Evolutionary conservation across 2,888 invertebrate genomes (phyloP).

Genomic region (Erebia epiphron): DNA sequence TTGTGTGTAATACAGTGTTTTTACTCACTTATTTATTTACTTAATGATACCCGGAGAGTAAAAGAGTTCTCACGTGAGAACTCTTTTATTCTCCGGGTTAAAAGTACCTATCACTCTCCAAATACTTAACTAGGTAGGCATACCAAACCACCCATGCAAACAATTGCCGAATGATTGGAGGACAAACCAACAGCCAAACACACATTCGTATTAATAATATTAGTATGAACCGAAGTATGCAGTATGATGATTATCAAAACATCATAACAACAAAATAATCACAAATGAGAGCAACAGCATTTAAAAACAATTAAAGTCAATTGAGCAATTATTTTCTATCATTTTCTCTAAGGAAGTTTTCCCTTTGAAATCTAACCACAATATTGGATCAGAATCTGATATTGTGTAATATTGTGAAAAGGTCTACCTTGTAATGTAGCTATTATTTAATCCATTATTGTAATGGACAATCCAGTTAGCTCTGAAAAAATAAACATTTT

Average conservation of each 20-base stretch:
- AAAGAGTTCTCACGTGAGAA: too few relatives aligned
- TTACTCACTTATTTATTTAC: too few relatives aligned
- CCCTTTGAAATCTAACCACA: constrained; percentile 2
- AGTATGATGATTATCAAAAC: not conserved
- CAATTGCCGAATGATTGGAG: too few relatives aligned
- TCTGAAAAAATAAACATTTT: not conserved
- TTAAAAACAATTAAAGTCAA: constrained; percentile 11
- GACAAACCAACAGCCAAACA: too few relatives aligned
- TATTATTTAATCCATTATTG: not conserved
- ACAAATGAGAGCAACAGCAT: not conserved
- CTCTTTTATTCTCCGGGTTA: too few relatives aligned
- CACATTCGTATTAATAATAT: too few relatives aligned
- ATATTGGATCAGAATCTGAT: not conserved
- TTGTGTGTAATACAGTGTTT: too few relatives aligned
- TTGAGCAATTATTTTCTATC: not conserved
- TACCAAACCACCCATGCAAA: too few relatives aligned
- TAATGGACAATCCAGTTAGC: not conserved
- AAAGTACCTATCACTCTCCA: too few relatives aligned
- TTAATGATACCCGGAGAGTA: too few relatives aligned
- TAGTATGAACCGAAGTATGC: too few relatives aligned
- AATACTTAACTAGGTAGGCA: too few relatives aligned
- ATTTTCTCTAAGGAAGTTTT: constrained; percentile 10
- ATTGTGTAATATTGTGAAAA: constrained; percentile 16
- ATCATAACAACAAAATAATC: not conserved
- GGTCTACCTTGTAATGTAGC: not conserved